Base-by-base conservation (phyloP, 2,113 vertebrate species). In the Lampris megalopsis region DNA sequence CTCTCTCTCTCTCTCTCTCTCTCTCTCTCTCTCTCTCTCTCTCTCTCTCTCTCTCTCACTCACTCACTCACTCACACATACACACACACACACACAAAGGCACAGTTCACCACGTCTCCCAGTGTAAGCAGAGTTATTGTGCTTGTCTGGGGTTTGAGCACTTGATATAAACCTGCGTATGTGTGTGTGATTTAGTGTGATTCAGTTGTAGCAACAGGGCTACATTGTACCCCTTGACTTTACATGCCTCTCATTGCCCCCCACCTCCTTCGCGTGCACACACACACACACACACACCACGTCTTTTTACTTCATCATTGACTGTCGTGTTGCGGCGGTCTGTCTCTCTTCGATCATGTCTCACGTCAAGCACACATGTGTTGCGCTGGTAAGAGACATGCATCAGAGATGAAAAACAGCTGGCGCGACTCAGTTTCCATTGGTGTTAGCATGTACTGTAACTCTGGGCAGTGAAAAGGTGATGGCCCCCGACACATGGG, bases 401-500 rank as follows among this genome's bases (percentile, higher is more conserved):
- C 43, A 50, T 79, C 40, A 63, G 41, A 75, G 50, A 53, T 68
- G 62, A 24, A 41, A 59, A 79, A 79, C 80, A 90, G 80, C 80
- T 88, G 85, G 54, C 40, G 63, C 63, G 58, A 9, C 49, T 11
- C 82, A 77, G 71, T 73, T 89, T 73, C 72, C 59, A 6, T 52
- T 38, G 56, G 8, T 37, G 24, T 24, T 63, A 9, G 38, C 24
- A 40, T 71, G 49, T 63, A 76, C 9, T 75, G 63, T 80, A 71
- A 77, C 57, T 76, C 65, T 75, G 75, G 53, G 40, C 54, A 37
- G 50, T 43, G 43, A 9, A 70, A 86, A 2, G 35, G 75, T 83
- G 86, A 87, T 47, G 37, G 64, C 71, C 50, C 59, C 54, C 43
- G 35, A 68, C 87, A 90, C 77, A 86, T 87, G 82, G 68, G 11